Evolutionary conservation across 1,140 invertebrate species (phyloP), one percentile per base, ranked within the genome.

Genomic region (Battus philenor): DNA sequence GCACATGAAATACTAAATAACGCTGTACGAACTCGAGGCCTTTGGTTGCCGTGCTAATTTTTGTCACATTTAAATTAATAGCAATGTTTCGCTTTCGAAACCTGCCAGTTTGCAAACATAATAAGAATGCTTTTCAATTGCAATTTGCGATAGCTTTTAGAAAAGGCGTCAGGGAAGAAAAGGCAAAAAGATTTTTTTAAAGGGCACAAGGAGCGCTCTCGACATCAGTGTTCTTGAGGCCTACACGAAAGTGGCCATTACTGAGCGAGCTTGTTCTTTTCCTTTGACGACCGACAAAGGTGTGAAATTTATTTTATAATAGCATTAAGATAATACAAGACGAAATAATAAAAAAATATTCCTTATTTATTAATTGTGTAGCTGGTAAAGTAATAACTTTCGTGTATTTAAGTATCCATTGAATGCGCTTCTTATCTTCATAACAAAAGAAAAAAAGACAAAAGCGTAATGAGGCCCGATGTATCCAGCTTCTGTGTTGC

Each of bases 181-280:
- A 41, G 24, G n/a, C 38, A 15, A 16, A 24, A 41, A 41, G 8
- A 62, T 57, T 59, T 50, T 45, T 51, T 50, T 60, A 69, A 78
- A 75, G 70, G 67, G 66, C 72, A 67, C 46, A 49, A 59, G 59
- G 54, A 75, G 67, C 52, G 67, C 72, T 61, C 74, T 79, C 54
- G 49, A 49, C 47, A 33, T 48, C 69, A 80, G 74, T 49, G 67
- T 67, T 51, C 69, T 82, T 50, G 55, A 71, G 62, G 48, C 56
- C 58, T 62, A 57, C 61, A 50, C 50, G 53, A 55, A 59, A 78
- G 78, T 82, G 72, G 74, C 61, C 60, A 68, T 66, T 67, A 66
- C 58, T 68, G 12, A 30, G 29, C 12, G 65, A 59, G 55, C 51
- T 53, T 51, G 52, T 55, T 55, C 58, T 54, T 52, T 51, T 32